Percentiles rank a stretch among this genome's conserved stretches.
Conservation (phyloP, 1,140 invertebrate species). For the Aphis gossypii region DNA sequence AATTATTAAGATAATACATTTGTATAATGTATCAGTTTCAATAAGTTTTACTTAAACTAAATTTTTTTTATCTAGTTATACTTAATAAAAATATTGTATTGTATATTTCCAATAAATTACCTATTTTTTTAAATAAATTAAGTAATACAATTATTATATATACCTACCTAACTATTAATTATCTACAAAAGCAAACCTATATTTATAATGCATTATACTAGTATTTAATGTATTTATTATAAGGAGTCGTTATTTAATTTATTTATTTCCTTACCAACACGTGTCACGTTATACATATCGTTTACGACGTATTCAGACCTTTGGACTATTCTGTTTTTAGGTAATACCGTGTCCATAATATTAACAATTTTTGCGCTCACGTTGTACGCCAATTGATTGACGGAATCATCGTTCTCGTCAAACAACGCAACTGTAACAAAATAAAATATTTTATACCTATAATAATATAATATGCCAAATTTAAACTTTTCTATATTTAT, state of each 20-base stretch:
- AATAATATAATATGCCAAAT: neutral
- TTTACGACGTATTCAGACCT: conserved; percentile 20
- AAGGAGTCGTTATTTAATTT: neutral
- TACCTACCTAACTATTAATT: neutral
- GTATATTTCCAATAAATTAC: neutral
- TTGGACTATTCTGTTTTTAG: neutral
- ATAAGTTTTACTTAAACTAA: neutral
- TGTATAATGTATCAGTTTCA: neutral
- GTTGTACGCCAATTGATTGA: conserved; percentile 33
- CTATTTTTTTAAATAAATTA: neutral
- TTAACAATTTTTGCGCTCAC: conserved; percentile 41
- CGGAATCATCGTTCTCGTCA: conserved; percentile 26
- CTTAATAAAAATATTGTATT: neutral
- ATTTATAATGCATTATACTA: neutral
- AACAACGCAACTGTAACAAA: conserved; percentile 31
- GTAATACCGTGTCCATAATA: conserved; percentile 37
- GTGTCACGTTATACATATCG: conserved; percentile 37
- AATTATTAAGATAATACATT: neutral
- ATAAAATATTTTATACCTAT: neutral
- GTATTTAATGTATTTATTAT: neutral
- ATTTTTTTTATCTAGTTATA: neutral
- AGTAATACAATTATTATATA: neutral
- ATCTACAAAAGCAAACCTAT: neutral
- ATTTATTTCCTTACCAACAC: conserved; percentile 1
- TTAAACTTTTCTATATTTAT: too few species aligned